Base-by-base conservation (phyloP, 1,140 invertebrate species). In the Leptinotarsa texana region DNA sequence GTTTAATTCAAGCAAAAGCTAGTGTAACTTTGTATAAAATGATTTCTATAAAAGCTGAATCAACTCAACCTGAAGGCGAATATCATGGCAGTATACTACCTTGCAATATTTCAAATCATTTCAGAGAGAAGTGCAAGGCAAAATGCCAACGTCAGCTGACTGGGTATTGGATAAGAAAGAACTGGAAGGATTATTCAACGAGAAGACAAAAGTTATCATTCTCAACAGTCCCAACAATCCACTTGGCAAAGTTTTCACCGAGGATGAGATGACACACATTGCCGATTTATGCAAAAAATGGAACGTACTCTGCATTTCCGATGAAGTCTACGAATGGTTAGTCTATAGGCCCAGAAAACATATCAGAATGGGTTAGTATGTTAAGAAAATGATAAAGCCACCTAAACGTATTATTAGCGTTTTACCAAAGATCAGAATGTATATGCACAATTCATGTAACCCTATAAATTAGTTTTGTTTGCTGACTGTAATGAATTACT, bases 261-360 rank as follows among this genome's bases (percentile, higher is more conserved):
- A 85, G 1, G 83, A 90, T 13, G 94, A 95, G 83, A 82, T 95
- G 72, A 87, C 94, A 78, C 86, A 92, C 70, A 95, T 99, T 80
- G 96, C 94, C 0, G 83, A 92, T 80, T 27, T 70, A 2, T 57
- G 69, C 21, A 70, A 70, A 15, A 51, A 70, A 57, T 70, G 69
- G 63, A 93, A 99, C 86, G 92, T 94, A 8, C 86, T 99, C 6
- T 96, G 96, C 72, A 87, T 99, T 21, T 93, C 95, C 8, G 98
- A 99, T 87, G 98, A 99, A 87, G 98, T 99, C 1, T 99, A 99
- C 79, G 98, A 99, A 86, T 99, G 96, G 95, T 90, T 99, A 80
- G 93, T 96, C 21, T 99, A 95, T 83, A 90, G 94, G 82, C 93
- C 93, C 1, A 87, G 91, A 61, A 89, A 96, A 83, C 98, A 99